phyloP scores from a whole-genome alignment of 2,888 invertebrate genomes.

The Artemia sinica region DNA sequence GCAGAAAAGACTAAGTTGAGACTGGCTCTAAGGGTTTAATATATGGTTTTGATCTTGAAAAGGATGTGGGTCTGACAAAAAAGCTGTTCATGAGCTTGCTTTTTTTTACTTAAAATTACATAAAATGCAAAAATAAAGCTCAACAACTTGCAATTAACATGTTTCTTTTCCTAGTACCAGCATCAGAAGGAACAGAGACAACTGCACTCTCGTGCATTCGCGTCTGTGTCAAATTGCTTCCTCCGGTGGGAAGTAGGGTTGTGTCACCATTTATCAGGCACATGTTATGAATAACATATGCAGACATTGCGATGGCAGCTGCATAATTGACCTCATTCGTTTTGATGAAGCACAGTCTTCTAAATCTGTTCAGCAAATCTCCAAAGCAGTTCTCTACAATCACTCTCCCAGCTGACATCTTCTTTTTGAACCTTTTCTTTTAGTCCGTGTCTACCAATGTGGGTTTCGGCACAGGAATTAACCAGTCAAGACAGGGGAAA shows the following conservation, averaged over 20 bases:
- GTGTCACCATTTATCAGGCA: background rate
- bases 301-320: background rate
- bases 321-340: too few relatives aligned
- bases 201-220: background rate
- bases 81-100: too few relatives aligned
- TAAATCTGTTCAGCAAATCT: background rate
- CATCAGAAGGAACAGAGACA: constrained; percentile 9
- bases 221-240: background rate
- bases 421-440: background rate
- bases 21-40: too few relatives aligned
- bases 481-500: background rate
- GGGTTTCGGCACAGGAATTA: background rate
- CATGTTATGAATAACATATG: background rate
- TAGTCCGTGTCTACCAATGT: background rate
- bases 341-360: too few relatives aligned
- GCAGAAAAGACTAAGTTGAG: too few relatives aligned
- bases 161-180: background rate
- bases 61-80: too few relatives aligned
- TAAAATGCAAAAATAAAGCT: too few relatives aligned
- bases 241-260: background rate
- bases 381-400: background rate
- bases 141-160: background rate
- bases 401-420: background rate
- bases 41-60: too few relatives aligned
- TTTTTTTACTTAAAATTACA: too few relatives aligned